Evolutionary conservation across 2,888 invertebrate species (phyloP).

Genomic region (Caenorhabditis afra): DNA sequence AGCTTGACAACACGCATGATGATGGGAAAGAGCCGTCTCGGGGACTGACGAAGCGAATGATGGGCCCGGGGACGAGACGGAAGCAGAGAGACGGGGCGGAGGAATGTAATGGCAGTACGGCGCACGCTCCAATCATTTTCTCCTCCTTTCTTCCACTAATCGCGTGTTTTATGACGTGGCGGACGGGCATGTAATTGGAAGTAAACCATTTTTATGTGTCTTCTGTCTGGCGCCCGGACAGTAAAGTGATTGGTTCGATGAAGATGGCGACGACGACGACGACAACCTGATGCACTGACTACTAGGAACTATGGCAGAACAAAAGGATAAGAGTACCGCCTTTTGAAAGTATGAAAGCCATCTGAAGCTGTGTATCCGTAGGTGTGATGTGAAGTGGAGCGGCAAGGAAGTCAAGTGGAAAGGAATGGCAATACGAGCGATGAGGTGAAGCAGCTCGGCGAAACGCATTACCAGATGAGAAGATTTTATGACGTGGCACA

Average conservation of each 20-base stretch:
- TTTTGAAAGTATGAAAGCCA: no score
- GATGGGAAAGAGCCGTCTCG: conserved; percentile 49
- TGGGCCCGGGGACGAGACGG: conserved; percentile 13
- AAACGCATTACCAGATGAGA: not conserved
- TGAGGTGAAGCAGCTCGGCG: not conserved
- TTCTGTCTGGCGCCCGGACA: not conserved
- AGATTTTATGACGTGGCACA: not conserved
- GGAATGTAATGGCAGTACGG: conserved; percentile 2
- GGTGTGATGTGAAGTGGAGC: conserved; percentile 13
- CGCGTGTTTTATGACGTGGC: conserved; percentile 16
- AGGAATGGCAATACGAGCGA: not conserved
- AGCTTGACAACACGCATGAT: conserved; percentile 58
- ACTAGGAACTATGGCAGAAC: no score
- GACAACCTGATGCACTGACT: not conserved
- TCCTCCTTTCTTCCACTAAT: not conserved
- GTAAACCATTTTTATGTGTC: no score
- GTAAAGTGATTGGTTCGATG: conserved; percentile 1
- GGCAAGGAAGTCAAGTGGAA: conserved; percentile 14
- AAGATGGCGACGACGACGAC: no score
- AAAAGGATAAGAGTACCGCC: no score
- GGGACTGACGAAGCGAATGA: conserved; percentile 40
- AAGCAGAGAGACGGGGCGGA: not conserved
- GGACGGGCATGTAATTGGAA: conserved; percentile 4
- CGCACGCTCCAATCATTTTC: not conserved
- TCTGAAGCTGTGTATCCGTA: not conserved